Percentiles rank a stretch among this genome's conserved stretches.
Evolutionary conservation across 1,140 invertebrate species (phyloP).

Genomic region (Linepithema humile): DNA sequence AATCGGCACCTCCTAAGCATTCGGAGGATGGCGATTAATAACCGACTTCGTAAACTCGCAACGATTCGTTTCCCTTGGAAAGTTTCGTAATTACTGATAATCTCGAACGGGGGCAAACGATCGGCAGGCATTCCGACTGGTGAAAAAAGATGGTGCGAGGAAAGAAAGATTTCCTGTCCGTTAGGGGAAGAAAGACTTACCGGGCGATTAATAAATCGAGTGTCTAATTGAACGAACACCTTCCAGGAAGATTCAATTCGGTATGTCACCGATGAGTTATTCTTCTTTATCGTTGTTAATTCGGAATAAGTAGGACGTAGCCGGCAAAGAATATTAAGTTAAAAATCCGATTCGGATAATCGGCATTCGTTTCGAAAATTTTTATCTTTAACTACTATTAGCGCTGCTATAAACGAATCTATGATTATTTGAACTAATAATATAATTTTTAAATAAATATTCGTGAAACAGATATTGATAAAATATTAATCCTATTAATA

Average conservation of each 20-base stretch:
- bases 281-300: conserved; percentile 24
- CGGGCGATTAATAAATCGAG: conserved; percentile 57
- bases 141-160: conserved; percentile 28
- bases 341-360: neutral
- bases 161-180: conserved; percentile 48
- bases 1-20: conserved; percentile 24
- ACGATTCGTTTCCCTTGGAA: conserved; percentile 48
- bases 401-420: too few species aligned
- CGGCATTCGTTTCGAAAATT: neutral
- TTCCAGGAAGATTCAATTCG: conserved; percentile 36
- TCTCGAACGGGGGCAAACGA: conserved; percentile 49
- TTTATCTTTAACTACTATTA: neutral
- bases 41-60: conserved; percentile 45
- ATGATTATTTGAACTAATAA: too few species aligned
- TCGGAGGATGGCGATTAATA: conserved; percentile 55
- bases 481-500: too few species aligned
- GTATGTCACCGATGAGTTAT: conserved; percentile 33
- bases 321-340: neutral
- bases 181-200: conserved; percentile 12
- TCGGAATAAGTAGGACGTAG: conserved; percentile 2
- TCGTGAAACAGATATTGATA: too few species aligned
- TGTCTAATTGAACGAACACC: conserved; percentile 56
- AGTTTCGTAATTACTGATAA: conserved; percentile 68
- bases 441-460: too few species aligned
- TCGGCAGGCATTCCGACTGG: conserved; percentile 12